Base-by-base conservation (phyloP, 2,888 invertebrate genomes). In the Caenorhabditis sp. region DNA sequence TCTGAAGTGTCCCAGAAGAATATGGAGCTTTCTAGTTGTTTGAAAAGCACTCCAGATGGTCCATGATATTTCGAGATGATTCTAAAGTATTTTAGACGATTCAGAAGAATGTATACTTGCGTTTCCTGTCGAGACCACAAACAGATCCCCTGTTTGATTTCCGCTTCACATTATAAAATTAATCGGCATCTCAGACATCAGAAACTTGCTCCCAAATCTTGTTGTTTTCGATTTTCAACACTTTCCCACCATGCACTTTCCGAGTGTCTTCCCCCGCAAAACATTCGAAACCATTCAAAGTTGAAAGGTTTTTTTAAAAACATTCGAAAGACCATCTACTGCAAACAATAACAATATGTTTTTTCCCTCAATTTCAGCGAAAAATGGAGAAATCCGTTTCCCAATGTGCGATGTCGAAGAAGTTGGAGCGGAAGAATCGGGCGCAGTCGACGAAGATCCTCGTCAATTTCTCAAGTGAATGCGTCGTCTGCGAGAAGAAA, bases 401-500 rank as follows among this genome's bases (percentile, higher is more conserved):
- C n/a, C 69, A 85, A 54, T 83, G 86, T 24, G 87, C 89, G 0
- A 80, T 95, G 95, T 94, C 96, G 38, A 95, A 96, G 92, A 95
- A 96, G 91, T 94, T 95, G 90, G 94, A 96, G 24, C 63, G 81
- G 8, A 73, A 90, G 87, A 95, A 96, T 92, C 94, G 95, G 89
- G 95, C 95, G 90, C 96, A 97, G 93, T 95, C 95, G 1, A 95
- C 96, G 92, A 95, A 95, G 91, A 95, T 97, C 61, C 93, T 95
- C 1, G 95, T 98, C 87, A 96, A 95, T 22, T 97, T 97, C 88
- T 95, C 95, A 90, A 96, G 95, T 91, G 95, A 96, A 73, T 98
- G 98, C 93, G 95, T 95, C 0, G 96, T 96, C 1, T 98, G 98
- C 93, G 96, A 95, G 92, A 98, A 98, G 92, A 94, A 96, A 75